Evolutionary conservation across 2,113 vertebrate species (phyloP).

Genomic region (Brachionichthys hirsutus): DNA sequence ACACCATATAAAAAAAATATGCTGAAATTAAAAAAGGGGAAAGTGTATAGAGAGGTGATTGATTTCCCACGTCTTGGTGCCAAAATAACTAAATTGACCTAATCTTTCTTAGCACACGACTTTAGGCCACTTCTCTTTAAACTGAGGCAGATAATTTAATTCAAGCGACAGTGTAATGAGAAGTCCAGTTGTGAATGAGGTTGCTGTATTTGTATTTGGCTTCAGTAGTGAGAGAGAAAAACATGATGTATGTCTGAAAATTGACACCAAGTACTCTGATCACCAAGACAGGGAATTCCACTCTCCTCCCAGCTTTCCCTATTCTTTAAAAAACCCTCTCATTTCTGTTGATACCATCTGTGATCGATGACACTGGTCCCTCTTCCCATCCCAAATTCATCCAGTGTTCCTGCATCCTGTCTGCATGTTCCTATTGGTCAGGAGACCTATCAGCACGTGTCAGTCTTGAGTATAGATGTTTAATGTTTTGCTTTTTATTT

Average conservation of each 20-base stretch:
- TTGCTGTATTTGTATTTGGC: too few species aligned
- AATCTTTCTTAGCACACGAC: conserved; percentile 17
- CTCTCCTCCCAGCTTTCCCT: conserved; percentile 52
- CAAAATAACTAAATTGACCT: conserved; percentile 34
- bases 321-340: conserved; percentile 71
- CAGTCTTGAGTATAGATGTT: conserved; percentile 40
- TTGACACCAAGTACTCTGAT: conserved; percentile 35
- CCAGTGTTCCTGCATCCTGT: conserved; percentile 34
- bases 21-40: conserved; percentile 26
- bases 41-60: conserved; percentile 47
- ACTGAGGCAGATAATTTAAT: too few species aligned
- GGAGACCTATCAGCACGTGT: conserved; percentile 40
- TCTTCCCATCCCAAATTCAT: conserved; percentile 32
- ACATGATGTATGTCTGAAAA: too few species aligned
- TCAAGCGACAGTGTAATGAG: too few species aligned
- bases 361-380: conserved; percentile 42
- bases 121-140: too few species aligned
- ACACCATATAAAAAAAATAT: conserved; percentile 44
- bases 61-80: conserved; percentile 57
- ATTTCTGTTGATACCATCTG: conserved; percentile 51
- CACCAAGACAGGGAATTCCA: conserved; percentile 30
- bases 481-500: conserved; percentile 5
- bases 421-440: conserved; percentile 55
- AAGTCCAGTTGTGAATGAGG: too few species aligned
- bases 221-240: too few species aligned